Evolutionary conservation across 2,888 invertebrate species (phyloP), one percentile per base, ranked within the genome.

Genomic region (Pseudeuparius sepicola): DNA sequence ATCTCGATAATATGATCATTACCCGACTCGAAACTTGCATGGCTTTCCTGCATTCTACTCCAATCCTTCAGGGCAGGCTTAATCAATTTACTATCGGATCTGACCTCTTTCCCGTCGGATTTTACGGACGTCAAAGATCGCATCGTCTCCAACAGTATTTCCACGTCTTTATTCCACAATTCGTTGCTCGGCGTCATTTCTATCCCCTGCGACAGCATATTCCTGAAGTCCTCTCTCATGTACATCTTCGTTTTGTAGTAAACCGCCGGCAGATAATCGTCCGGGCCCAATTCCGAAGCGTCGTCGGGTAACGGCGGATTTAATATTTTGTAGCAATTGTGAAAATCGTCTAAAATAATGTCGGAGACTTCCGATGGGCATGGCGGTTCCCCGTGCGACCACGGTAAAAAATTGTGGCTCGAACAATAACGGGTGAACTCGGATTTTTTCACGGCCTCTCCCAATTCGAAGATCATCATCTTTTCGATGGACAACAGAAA

Each of bases 161-260:
- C 54, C 1, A 59, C 54, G 33, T 60, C 58, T 36, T 48, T 46
- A 35, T 51, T 61, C 61, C 60, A 61, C 24, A 61, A 34, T 28
- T 52, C 46, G 34, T 52, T 49, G 30, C 52, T 52, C n/a, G 49
- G 44, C 0, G 44, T 37, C n/a, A 55, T 41, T 28, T 48, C 37
- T 11, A 57, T 34, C 9, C 40, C 56, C 31, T 49, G 48, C 3
- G 52, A 48, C 13, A 60, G 43, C 51, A 55, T 53, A 44, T 61
- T 54, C 15, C 59, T 44, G 36, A 63, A 60, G 39, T 63, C 61
- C 43, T 61, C 60, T 9, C 61, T 44, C 2, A 62, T 52, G 36
- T 61, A 63, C 29, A 57, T 36, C 34, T 55, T 49, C 10, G 57
- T 45, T 14, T 56, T 55, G 32, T 52, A 60, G 15, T 48, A 48